phyloP scores from a whole-genome alignment of 2,113 vertebrate species.

The Gallinago media region DNA sequence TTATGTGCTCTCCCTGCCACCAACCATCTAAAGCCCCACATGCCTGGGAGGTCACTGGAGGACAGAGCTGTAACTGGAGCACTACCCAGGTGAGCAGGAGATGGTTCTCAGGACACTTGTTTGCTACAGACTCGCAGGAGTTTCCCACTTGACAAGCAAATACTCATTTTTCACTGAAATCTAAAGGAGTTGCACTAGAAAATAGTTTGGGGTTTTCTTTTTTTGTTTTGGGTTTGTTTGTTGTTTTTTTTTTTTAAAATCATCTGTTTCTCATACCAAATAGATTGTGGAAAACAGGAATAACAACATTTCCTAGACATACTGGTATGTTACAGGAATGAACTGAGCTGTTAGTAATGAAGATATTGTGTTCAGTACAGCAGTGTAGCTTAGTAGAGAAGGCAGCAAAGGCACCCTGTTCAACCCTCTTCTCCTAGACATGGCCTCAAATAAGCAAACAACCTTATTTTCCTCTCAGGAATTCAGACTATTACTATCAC shows the following conservation, averaged over 20 bases:
- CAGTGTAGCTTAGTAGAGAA: background rate
- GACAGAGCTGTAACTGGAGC: background rate
- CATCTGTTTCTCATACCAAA: background rate
- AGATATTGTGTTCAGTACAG: background rate
- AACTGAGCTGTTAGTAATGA: background rate
- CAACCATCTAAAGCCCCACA: rapidly evolving
- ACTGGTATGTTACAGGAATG: background rate
- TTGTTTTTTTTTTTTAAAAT: no score
- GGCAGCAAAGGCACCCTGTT: background rate
- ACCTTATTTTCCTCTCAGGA: background rate
- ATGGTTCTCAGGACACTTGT: background rate
- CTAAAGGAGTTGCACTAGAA: background rate
- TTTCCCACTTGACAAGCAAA: background rate
- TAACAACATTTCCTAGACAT: background rate
- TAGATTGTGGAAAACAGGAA: background rate
- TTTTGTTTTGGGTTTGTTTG: no score
- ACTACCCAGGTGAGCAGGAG: background rate
- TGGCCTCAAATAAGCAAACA: background rate
- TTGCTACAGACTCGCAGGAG: background rate
- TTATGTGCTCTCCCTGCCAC: background rate
- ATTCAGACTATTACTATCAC: background rate
- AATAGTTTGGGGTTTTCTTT: background rate
- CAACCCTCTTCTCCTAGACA: background rate
- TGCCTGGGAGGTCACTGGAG: background rate
- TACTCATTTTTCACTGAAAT: background rate